phyloP scores from a whole-genome alignment of 2,888 invertebrate species.

The Cephus nigrinus region DNA sequence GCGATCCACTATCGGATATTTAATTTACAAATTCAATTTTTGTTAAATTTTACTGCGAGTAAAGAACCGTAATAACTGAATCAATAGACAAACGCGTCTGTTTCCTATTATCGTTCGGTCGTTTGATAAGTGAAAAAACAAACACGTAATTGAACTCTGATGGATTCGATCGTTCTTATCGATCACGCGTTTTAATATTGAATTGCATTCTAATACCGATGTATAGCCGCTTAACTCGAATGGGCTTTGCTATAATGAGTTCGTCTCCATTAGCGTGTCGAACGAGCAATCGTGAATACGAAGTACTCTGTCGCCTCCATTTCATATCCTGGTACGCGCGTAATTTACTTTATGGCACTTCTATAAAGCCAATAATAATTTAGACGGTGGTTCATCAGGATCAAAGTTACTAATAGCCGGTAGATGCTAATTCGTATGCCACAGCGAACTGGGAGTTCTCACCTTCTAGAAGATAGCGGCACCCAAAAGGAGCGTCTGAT shows the following conservation, averaged over 20 bases:
- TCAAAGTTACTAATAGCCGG: neutral
- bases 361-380: neutral
- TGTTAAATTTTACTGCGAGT: neutral
- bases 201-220: neutral
- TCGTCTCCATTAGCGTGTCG: slow-evolving; percentile 2
- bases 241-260: neutral
- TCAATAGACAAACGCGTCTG: neutral
- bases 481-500: neutral
- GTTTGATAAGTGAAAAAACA: neutral
- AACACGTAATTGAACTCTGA: neutral
- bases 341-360: slow-evolving; percentile 4
- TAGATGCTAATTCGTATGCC: neutral
- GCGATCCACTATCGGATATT: neutral
- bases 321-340: neutral
- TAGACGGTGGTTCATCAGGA: neutral
- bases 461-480: neutral
- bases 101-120: neutral
- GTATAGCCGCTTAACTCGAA: neutral
- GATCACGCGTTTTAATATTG: neutral
- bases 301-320: neutral
- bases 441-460: neutral
- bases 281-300: neutral
- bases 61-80: neutral
- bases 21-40: neutral
- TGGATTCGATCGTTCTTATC: neutral